Evolutionary conservation across 2,888 invertebrate species (phyloP), one percentile per base, ranked within the genome.

Genomic region (Napeogenes inachia): DNA sequence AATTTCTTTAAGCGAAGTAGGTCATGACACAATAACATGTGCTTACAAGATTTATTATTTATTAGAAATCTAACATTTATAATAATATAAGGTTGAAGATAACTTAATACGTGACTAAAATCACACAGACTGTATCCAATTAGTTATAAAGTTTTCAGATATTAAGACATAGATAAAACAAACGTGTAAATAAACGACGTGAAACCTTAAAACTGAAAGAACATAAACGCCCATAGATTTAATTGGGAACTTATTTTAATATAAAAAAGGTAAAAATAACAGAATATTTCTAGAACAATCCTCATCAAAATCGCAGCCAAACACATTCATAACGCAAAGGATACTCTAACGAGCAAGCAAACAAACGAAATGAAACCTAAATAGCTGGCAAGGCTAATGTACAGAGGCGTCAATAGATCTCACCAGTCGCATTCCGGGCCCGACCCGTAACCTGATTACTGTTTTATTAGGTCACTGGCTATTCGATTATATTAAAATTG

Each of bases 311-410:
- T 62, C 62, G 54, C 47, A 57, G 60, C 60, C 59, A 68, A 67
- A 60, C 68, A 65, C 61, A 64, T 62, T 62, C 59, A 64, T 65
- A 65, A 59, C 61, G 57, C 62, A 65, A 69, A 64, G 64, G 64
- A 64, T 62, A 61, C 64, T 66, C 66, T 71, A 70, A 69, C 68
- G 64, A 68, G 73, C 74, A 73, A 77, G 75, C 75, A 79, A 75
- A 73, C 75, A 77, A 74, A 75, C 70, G 71, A 70, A 68, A 71
- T 71, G 70, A 73, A 74, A 74, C 76, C 80, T 87, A 83, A 86
- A 84, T 80, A 82, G 83, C 83, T 72, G 75, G 79, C 89, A 84
- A 87, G 87, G 85, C 81, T 87, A 84, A 85, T 83, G 79, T 79
- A 78, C 77, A 79, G 78, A 78, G 79, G 79, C 80, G 82, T 82